Percentiles rank a stretch among this genome's conserved stretches.
phyloP scores from a whole-genome alignment of 2,888 invertebrate species.

The Chouioia cunea region DNA sequence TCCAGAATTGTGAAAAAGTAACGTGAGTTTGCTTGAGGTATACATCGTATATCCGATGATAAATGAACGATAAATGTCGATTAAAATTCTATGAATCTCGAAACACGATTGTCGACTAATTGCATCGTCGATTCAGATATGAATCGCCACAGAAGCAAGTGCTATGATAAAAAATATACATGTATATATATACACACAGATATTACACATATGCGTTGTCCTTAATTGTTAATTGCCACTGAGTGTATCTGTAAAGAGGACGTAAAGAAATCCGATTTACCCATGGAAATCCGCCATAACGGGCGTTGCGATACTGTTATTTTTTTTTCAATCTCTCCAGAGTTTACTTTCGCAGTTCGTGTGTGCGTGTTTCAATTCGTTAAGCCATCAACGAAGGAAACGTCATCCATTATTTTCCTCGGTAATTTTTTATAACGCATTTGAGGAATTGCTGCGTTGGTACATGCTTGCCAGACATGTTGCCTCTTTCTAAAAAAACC shows the following conservation, averaged over 20 bases:
- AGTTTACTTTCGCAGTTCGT: conserved; percentile 20
- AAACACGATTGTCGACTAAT: conserved; percentile 31
- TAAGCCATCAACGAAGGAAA: neutral
- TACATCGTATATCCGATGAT: conserved; percentile 10
- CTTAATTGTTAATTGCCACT: conserved; percentile 31
- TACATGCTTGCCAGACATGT: too few relatives aligned
- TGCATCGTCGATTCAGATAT: conserved; percentile 31
- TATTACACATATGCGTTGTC: conserved; percentile 11
- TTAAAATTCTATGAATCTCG: conserved; percentile 29
- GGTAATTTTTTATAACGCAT: neutral
- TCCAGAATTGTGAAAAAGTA: too few relatives aligned
- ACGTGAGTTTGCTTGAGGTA: too few relatives aligned
- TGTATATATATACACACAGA: too few relatives aligned
- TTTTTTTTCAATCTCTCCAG: conserved; percentile 19
- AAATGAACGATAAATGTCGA: conserved; percentile 27
- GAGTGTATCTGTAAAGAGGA: neutral
- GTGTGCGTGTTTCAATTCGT: conserved; percentile 6
- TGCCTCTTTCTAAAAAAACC: too few relatives aligned
- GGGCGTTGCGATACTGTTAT: conserved; percentile 2
- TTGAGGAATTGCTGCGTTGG: neutral
- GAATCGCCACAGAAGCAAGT: too few relatives aligned
- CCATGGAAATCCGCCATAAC: conserved; percentile 20
- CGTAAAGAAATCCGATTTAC: conserved; percentile 15
- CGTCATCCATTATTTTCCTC: neutral
- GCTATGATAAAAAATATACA: conserved; percentile 31